Evolutionary conservation across 53 echinoderm and acorn worm genomes (phyloP), one percentile per base, ranked within the genome.

Genomic region (Hippasteria phrygiana): DNA sequence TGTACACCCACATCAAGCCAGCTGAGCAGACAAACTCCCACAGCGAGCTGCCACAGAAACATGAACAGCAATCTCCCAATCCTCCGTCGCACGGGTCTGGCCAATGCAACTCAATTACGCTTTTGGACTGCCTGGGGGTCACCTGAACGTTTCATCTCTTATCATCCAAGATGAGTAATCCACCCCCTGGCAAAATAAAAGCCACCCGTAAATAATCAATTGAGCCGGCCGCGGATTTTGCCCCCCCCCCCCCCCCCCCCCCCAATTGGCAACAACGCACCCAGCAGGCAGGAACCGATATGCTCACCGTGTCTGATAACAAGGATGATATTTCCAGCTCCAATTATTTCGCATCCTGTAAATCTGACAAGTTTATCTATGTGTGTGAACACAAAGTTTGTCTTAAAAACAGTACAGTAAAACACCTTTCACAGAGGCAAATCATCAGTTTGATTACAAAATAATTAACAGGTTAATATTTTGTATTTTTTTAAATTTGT

Each of bases 81-180:
- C 31, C 38, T 37, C 10, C 38, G 27, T 7, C 59, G 11, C 38
- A 14, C 17, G 38, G 31, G n/a, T 56, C 39, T 35, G 40, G 62
- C 50, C 17, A 62, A 79, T 56, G 40, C 62, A 56, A 79, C 79
- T 79, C 79, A 79, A 79, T 79, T 62, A 79, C 56, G 41, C 62
- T 79, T 79, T 79, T 62, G 41, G 62, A 12, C 38, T 37, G 22
- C 51, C 85, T 43, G 35, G 0, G 24, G 83, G 83, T 42, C 17
- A 9, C 32, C 64, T 20, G 43, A 27, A 83, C 65, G 66, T 66
- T 50, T 83, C 83, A 83, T 66, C 66, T 66, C 43, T 83, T 34
- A 83, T 83, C 83, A 83, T 83, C 43, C 83, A 35, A 35, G 85
- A 41, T 85, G 85, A 85, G 69, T 85, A 85, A 85, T 85, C 70